Percentiles rank a stretch among this genome's conserved stretches.
These are phyloP conservation scores for Ormyrus rosae DNA, from an alignment of 2,888 invertebrate genomes.

Conservation along the genomic window DNA sequence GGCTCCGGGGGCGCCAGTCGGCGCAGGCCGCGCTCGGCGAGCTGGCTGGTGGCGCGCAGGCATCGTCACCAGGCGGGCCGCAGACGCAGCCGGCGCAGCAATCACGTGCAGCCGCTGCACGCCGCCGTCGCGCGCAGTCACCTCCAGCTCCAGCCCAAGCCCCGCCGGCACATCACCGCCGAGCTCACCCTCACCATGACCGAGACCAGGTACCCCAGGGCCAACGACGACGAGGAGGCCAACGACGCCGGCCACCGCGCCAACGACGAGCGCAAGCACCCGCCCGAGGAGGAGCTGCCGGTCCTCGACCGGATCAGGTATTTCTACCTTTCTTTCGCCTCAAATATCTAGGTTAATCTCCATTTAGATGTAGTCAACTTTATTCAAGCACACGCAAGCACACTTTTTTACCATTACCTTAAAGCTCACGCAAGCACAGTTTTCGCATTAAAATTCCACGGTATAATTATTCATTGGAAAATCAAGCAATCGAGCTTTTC, in stretches of 20 bases:
- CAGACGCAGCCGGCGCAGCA: conserved; percentile 14
- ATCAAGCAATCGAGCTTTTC: no score
- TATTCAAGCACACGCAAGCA: no score
- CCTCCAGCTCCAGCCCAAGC: conserved; percentile 50
- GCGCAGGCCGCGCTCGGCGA: conserved; percentile 51
- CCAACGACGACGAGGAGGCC: neutral
- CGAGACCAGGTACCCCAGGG: conserved; percentile 57
- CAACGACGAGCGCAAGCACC: neutral
- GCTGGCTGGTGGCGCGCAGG: conserved; percentile 41
- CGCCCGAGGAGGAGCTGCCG: neutral
- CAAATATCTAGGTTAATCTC: no score
- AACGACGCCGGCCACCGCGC: neutral
- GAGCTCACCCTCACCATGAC: conserved; percentile 68
- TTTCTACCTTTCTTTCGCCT: no score
- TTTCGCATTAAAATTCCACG: no score
- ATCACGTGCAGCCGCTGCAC: conserved; percentile 44
- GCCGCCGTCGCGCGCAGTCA: neutral
- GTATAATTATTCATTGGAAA: no score
- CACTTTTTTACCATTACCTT: no score
- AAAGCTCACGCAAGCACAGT: no score
- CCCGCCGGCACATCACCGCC: conserved; percentile 49
- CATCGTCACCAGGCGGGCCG: conserved; percentile 16
- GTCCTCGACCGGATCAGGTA: conserved; percentile 32
- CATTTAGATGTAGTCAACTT: no score
- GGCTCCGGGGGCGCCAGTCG: conserved; percentile 38